Evolutionary conservation across 2,888 invertebrate genomes (phyloP), one percentile per base, ranked within the genome.

Genomic region (Spilarctia lutea): DNA sequence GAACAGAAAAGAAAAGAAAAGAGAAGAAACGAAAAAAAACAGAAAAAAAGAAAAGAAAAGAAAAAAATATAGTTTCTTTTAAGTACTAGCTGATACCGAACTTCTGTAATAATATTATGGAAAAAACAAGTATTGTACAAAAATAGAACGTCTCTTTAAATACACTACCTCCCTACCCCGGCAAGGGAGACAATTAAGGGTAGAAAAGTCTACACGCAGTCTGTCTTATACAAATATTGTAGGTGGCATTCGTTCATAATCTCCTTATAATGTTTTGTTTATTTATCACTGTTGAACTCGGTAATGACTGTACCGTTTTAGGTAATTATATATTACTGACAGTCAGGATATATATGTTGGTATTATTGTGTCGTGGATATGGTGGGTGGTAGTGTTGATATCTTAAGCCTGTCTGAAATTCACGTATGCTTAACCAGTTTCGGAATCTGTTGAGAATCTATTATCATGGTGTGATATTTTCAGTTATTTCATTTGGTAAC

Each of bases 211-310:
- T 63, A 63, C 45, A 63, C 30, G 82, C 86, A 85, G 87, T 86
- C 81, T 80, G 82, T 74, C 85, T 88, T 86, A 85, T 89, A 83
- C 86, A 90, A 90, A 90, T 88, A 90, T 89, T 89, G 83, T 80
- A 83, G 82, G 81, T 79, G 79, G 73, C 60, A 65, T 81, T 84
- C 85, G 79, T 83, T 79, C 81, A 74, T 87, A 86, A 89, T 85
- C 84, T 81, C 81, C 81, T 87, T 88, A 86, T 89, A 87, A 89
- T 88, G 85, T 82, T 70, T 77, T 85, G 76, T 88, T 83, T 83
- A 74, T 76, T 65, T 78, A 68, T 65, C 63, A 56, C 72, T 81
- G 79, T 78, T 73, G 45, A 65, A 71, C 79, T 79, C 83, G 78
- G 71, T 75, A 78, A 78, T 72, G 79, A 76, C 76, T 78, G 76